Percentiles rank a stretch among this genome's conserved stretches.
Evolutionary conservation across 1,140 invertebrate species (phyloP).

Genomic region (Monochamus saltuarius): DNA sequence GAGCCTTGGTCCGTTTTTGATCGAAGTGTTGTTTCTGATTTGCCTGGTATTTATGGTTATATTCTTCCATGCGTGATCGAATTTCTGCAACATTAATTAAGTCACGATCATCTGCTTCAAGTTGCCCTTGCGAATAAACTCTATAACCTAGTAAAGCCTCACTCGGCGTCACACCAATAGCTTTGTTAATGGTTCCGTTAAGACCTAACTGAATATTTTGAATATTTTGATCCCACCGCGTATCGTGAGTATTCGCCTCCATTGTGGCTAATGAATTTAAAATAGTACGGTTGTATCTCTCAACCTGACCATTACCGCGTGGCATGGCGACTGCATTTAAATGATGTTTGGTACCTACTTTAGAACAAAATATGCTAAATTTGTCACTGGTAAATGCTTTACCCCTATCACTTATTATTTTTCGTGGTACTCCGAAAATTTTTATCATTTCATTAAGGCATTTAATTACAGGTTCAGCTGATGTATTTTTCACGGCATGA

Average conservation of each 20-base stretch:
- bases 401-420: conserved; percentile 37
- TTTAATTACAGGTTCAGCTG: conserved; percentile 30
- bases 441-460: conserved; percentile 21
- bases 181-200: conserved; percentile 20
- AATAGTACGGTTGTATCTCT: conserved; percentile 35
- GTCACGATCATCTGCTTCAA: too few species aligned
- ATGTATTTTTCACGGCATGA: conserved; percentile 31
- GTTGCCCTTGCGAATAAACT: too few species aligned
- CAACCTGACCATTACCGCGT: conserved; percentile 39
- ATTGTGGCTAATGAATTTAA: conserved; percentile 31
- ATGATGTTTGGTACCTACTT: conserved; percentile 28
- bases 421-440: conserved; percentile 30
- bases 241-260: conserved; percentile 13
- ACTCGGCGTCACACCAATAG: not conserved
- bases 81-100: too few species aligned
- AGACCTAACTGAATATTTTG: conserved; percentile 26
- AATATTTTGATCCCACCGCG: conserved; percentile 25
- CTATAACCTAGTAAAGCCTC: too few species aligned
- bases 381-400: conserved; percentile 32
- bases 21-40: too few species aligned
- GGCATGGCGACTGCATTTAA: conserved; percentile 36
- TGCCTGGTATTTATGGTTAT: too few species aligned
- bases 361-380: conserved; percentile 33
- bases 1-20: too few species aligned
- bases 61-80: too few species aligned